Evolutionary conservation across 1,140 invertebrate species (phyloP).

Genomic region (Pentalonia nigronervosa): DNA sequence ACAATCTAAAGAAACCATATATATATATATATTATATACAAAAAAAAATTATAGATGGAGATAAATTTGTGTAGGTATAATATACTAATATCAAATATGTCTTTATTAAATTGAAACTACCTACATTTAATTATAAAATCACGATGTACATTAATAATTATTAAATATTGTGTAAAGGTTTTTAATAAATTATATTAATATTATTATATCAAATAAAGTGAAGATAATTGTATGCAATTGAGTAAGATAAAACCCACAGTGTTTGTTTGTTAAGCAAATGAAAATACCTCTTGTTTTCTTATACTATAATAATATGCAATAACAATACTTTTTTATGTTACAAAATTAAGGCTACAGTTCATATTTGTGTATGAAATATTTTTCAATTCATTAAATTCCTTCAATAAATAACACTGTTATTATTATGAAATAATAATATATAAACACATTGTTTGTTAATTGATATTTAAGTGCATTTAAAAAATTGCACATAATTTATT

Average conservation of each 20-base stretch:
- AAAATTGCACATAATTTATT: background rate
- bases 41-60: too few species aligned
- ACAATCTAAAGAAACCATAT: background rate
- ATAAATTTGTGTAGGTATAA: too few species aligned
- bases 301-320: background rate
- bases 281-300: background rate
- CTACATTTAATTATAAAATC: background rate
- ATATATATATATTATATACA: too few species aligned
- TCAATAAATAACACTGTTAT: background rate
- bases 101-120: background rate
- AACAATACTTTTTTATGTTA: background rate
- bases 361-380: background rate
- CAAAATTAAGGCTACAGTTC: too few species aligned
- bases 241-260: background rate
- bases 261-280: background rate
- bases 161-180: background rate
- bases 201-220: background rate
- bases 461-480: background rate
- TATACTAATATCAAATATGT: too few species aligned
- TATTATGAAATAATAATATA: background rate
- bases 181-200: background rate
- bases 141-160: background rate
- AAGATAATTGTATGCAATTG: background rate
- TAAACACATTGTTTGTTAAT: background rate
- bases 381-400: background rate